Conservation (phyloP, 2,797 vertebrate species). For the Selene dorsalis region DNA sequence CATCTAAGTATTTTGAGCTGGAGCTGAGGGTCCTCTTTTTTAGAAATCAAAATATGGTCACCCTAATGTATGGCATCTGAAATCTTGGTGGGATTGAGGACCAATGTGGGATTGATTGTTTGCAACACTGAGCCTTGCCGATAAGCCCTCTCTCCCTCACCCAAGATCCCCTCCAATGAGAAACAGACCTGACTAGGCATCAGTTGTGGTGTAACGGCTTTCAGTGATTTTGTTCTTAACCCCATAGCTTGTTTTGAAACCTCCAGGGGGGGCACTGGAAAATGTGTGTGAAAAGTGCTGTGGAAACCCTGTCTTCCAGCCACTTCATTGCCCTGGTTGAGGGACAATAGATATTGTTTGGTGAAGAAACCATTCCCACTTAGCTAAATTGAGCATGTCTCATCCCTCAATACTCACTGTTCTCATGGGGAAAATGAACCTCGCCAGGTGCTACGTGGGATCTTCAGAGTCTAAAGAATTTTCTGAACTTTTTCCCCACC, state of each 20-base stretch:
- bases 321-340: constrained; percentile 25
- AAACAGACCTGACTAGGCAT: constrained; percentile 76
- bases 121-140: constrained; percentile 55
- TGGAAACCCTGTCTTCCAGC: constrained; percentile 59
- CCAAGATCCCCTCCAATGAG: constrained; percentile 69
- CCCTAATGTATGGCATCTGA: constrained; percentile 36
- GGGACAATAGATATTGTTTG: constrained; percentile 48
- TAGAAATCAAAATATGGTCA: no score
- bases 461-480: constrained; percentile 48
- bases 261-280: constrained; percentile 72
- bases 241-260: constrained; percentile 74
- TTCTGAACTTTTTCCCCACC: constrained; percentile 37
- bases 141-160: constrained; percentile 57
- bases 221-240: constrained; percentile 74
- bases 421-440: constrained; percentile 66
- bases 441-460: constrained; percentile 59
- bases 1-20: no score
- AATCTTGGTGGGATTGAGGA: constrained; percentile 21
- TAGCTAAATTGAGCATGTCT: constrained; percentile 81
- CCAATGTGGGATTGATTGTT: constrained; percentile 78
- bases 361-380: constrained; percentile 70
- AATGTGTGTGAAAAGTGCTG: constrained; percentile 74
- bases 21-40: no score
- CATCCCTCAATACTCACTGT: constrained; percentile 80
- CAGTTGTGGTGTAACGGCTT: constrained; percentile 75